Evolutionary conservation across 2,888 invertebrate species (phyloP).

Genomic region (Catocala nupta): DNA sequence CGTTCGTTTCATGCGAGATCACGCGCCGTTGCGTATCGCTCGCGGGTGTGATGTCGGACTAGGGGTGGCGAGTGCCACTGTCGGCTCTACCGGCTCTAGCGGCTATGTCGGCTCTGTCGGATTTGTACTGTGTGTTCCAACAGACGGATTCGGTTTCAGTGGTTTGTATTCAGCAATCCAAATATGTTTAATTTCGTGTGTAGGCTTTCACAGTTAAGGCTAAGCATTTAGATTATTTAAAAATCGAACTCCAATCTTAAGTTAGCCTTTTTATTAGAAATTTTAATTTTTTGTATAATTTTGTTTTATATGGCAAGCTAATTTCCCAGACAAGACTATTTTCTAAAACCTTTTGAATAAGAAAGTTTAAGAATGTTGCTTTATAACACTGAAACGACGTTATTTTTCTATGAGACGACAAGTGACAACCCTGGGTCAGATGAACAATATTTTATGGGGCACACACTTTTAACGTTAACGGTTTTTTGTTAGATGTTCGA

Average conservation of each 20-base stretch:
- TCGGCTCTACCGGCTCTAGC: constrained; percentile 6
- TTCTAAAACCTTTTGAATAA: too few species aligned
- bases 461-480: constrained; percentile 64
- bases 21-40: constrained; percentile 76
- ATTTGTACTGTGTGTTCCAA: constrained; percentile 11
- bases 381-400: neutral
- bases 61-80: constrained; percentile 38
- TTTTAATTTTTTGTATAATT: too few species aligned
- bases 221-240: neutral
- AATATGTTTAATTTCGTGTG: neutral
- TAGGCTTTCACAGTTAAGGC: neutral
- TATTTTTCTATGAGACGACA: neutral
- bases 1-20: constrained; percentile 73
- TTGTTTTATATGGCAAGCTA: too few species aligned
- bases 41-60: constrained; percentile 48
- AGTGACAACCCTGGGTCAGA: constrained; percentile 39
- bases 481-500: constrained; percentile 65
- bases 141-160: neutral
- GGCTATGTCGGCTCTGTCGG: constrained; percentile 6
- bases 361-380: too few species aligned
- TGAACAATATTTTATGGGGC: constrained; percentile 67
- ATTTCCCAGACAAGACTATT: too few species aligned
- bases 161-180: neutral
- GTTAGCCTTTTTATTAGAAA: too few species aligned
- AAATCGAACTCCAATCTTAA: too few species aligned